Evolutionary conservation across 2,113 vertebrate species (phyloP).

Genomic region (Atractosteus spatula): DNA sequence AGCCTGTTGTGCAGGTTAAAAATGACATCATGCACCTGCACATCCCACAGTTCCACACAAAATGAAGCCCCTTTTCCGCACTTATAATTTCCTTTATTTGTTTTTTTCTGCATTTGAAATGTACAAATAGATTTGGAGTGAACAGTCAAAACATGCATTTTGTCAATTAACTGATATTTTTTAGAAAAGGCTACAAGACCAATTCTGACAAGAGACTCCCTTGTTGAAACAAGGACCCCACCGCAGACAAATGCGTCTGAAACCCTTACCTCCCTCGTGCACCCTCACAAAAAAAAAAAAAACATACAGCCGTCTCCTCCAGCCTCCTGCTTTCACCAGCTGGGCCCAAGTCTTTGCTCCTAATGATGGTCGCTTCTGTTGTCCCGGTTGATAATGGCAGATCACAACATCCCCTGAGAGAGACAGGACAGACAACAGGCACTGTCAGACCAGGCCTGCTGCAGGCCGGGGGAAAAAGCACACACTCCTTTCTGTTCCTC

Average conservation of each 20-base stretch:
- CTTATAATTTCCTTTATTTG: neutral
- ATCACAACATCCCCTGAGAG: slow-evolving; percentile 32
- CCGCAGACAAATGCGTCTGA: neutral
- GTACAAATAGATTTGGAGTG: neutral
- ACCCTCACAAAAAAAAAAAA: slow-evolving; percentile 22
- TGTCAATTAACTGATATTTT: neutral
- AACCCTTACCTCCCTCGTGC: slow-evolving; percentile 37
- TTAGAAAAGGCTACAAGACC: neutral
- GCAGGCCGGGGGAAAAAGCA: neutral
- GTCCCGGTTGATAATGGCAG: neutral
- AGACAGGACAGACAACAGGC: slow-evolving; percentile 9
- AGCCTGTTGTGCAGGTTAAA: too few species aligned
- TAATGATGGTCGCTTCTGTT: neutral
- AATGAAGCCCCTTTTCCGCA: neutral
- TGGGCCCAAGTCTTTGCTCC: slow-evolving; percentile 26
- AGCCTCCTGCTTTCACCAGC: slow-evolving; percentile 12
- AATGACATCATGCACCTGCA: too few species aligned
- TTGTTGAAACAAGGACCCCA: too few species aligned
- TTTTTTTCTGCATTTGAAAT: neutral
- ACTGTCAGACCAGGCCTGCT: neutral
- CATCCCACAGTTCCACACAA: neutral
- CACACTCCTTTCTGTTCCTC: slow-evolving; percentile 40
- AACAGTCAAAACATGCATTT: neutral
- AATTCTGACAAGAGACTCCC: neutral
- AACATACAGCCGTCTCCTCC: slow-evolving; percentile 43